A percentile compares a stretch with the other conserved stretches of the same genome.
These are phyloP conservation scores for Aphelenchoides bicaudatus DNA, from an alignment of 2,888 invertebrate genomes.

Conservation along the genomic window DNA sequence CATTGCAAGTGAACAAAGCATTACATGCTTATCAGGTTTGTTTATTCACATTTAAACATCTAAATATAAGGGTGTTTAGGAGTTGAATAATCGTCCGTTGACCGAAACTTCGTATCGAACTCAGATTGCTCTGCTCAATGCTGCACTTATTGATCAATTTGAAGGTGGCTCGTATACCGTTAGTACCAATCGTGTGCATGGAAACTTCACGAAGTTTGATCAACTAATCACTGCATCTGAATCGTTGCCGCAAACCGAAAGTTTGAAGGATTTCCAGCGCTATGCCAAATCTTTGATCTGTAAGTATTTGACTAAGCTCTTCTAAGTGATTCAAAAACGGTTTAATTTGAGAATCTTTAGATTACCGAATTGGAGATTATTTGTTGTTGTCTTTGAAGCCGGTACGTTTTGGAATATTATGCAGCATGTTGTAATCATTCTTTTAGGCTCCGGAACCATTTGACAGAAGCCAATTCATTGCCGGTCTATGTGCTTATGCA, in stretches of 20 bases:
- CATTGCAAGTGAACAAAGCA: too few species aligned
- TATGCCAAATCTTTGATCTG: conserved; percentile 15
- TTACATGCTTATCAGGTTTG: too few species aligned
- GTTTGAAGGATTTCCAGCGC: not conserved
- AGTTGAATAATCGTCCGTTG: not conserved
- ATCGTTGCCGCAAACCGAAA: not conserved
- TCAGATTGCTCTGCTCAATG: conserved; percentile 14
- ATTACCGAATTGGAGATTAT: conserved; percentile 18
- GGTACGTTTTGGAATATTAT: conserved; percentile 1
- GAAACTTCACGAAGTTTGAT: not conserved
- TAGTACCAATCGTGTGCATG: not conserved
- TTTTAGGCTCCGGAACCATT: conserved; percentile 2
- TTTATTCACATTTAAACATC: too few species aligned
- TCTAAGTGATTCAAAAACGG: too few species aligned
- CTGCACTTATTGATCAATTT: conserved; percentile 5
- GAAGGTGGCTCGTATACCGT: not conserved
- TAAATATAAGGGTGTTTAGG: too few species aligned
- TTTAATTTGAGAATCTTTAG: too few species aligned
- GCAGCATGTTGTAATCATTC: not conserved
- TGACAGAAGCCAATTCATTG: conserved; percentile 5
- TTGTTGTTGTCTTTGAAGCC: not conserved
- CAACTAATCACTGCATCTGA: not conserved
- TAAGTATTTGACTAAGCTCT: too few species aligned
- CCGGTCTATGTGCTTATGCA: conserved; percentile 4
- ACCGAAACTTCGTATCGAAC: conserved; percentile 2